Conservation (phyloP, 2,888 invertebrate species). For the Epistrophe eligans region DNA sequence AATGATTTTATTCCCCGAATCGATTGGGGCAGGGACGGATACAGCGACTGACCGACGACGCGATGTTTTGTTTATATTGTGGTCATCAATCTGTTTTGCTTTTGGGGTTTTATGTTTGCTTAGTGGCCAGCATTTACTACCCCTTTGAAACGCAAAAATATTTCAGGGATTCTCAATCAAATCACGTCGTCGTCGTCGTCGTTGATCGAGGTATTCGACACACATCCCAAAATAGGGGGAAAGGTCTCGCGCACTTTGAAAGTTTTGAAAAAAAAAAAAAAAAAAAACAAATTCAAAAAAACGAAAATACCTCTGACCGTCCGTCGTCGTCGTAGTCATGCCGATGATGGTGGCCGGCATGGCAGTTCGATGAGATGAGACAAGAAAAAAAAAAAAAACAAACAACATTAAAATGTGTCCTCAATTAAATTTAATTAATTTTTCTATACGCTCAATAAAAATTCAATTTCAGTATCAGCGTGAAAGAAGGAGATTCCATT, state of each 20-base stretch:
- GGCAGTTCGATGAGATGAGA: not conserved
- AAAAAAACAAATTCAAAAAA: too few species aligned
- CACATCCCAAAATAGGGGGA: not conserved
- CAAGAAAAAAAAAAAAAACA: not conserved
- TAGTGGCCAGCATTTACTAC: conserved; percentile 39
- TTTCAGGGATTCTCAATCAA: conserved; percentile 50
- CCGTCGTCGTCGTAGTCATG: not conserved
- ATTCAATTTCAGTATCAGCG: conserved; percentile 66
- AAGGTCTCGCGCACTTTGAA: conserved; percentile 13
- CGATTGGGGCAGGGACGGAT: not conserved
- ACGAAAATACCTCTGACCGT: conserved; percentile 22
- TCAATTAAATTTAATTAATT: conserved; percentile 77
- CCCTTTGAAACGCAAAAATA: conserved; percentile 18
- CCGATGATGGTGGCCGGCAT: not conserved
- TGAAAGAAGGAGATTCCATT: conserved; percentile 20
- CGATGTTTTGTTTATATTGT: conserved; percentile 51
- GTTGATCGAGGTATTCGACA: conserved; percentile 18
- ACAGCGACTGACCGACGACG: conserved; percentile 9
- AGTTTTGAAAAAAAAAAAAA: not conserved
- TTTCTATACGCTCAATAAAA: conserved; percentile 76
- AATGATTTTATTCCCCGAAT: conserved; percentile 3
- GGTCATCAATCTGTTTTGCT: conserved; percentile 60
- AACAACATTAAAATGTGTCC: conserved; percentile 68
- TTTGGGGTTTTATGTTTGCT: conserved; percentile 33
- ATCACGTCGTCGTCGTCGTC: not conserved